Conservation (phyloP, 2,888 invertebrate genomes). For the Parascotia fuliginaria region DNA sequence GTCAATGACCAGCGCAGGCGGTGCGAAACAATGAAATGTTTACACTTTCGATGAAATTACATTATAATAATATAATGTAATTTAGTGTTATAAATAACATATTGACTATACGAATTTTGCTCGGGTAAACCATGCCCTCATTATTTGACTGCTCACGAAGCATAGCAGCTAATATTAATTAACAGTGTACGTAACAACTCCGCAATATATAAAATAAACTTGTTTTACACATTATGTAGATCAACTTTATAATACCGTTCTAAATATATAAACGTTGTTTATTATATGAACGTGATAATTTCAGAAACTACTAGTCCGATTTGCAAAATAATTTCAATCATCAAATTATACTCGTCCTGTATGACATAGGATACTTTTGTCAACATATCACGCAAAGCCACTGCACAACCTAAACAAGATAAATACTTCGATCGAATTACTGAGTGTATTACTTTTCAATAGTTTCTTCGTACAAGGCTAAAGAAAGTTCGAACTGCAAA, state of each 20-base stretch:
- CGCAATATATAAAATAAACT: too few relatives aligned
- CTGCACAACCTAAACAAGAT: too few relatives aligned
- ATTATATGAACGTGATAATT: background rate
- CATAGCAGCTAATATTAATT: background rate
- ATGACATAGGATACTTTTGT: too few relatives aligned
- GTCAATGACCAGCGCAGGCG: constrained; percentile 44
- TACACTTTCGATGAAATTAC: constrained; percentile 19
- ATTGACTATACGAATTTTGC: constrained; percentile 32
- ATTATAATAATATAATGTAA: constrained; percentile 16
- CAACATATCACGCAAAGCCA: too few relatives aligned
- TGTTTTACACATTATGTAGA: too few relatives aligned
- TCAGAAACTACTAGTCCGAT: too few relatives aligned
- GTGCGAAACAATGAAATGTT: constrained; percentile 36
- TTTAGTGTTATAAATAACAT: constrained; percentile 11
- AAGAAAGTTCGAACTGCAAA: constrained; percentile 31
- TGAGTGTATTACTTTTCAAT: background rate
- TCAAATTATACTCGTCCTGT: too few relatives aligned
- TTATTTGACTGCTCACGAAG: constrained; percentile 11
- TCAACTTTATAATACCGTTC: too few relatives aligned
- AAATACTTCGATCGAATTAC: background rate
- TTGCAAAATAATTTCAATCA: background rate
- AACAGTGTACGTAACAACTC: too few relatives aligned
- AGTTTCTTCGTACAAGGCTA: constrained; percentile 4
- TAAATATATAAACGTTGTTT: too few relatives aligned
- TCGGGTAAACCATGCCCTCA: constrained; percentile 30